Base-by-base conservation (phyloP, 2,888 invertebrate species). In the Patella ulyssiponensis region DNA sequence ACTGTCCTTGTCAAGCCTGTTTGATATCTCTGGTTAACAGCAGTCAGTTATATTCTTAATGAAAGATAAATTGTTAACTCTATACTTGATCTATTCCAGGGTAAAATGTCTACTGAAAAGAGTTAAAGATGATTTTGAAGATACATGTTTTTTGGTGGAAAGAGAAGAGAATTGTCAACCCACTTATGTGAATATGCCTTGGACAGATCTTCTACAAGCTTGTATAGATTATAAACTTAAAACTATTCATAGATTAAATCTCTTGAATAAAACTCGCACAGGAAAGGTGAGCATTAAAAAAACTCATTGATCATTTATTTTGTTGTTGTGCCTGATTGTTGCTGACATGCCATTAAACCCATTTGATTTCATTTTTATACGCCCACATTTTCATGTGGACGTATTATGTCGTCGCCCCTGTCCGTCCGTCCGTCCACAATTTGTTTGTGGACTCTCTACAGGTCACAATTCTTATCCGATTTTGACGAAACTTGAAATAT, bases 171-270 rank as follows among this genome's bases (percentile, higher is more conserved):
- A 78, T 27, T 88, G 88, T 84, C 79, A 84, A 33, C 90, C 90
- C 0, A 83, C 85, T 4, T 86, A 86, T 73, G 81, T 82, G 75
- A 88, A 87, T 77, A 82, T 88, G 69, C 87, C 90, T 5, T 90
- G 89, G 88, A 85, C 86, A 15, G 88, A 88, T 58, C 71, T 90
- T 27, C 82, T 90, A 11, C 80, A 86, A 69, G 84, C 87, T 56
- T 88, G 88, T 82, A 83, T 89, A 71, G 84, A 87, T 77, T 87
- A 86, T 77, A 85, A 81, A 58, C 69, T 89, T 17, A 75, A 83
- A 15, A 83, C 77, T 15, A 75, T 44, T 44, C 5, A 44, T 44
- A 44, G 44, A 44, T 44, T 44, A 44, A 4, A 44, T 44, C 9
- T 9, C 44, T 7, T 44, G 44, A 44, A 44, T 44, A 9, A 44